These are phyloP conservation scores for Pandemis cinnamomeana DNA, from an alignment of 2,888 invertebrate species.

Conservation along the genomic window DNA sequence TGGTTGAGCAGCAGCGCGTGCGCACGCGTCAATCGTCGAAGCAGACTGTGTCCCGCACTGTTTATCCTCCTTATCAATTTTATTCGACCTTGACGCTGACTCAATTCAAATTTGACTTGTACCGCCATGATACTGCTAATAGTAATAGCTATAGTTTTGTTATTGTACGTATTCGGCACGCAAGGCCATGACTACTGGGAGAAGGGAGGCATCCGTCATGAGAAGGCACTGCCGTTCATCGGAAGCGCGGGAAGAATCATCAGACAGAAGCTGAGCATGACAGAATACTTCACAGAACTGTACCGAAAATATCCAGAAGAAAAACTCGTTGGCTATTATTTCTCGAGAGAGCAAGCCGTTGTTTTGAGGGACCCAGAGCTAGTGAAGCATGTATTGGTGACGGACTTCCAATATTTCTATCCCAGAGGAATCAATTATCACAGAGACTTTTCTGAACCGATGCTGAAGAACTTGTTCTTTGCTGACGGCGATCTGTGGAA, in stretches of 20 bases:
- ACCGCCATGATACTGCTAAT: slow-evolving; percentile 9
- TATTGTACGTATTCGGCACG: slow-evolving; percentile 23
- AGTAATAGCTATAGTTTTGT: slow-evolving; percentile 15
- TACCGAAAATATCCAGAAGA: slow-evolving; percentile 30
- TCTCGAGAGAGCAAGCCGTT: background rate
- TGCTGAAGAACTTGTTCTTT: slow-evolving; percentile 62
- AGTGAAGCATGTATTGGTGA: slow-evolving; percentile 20
- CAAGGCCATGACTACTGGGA: slow-evolving; percentile 31
- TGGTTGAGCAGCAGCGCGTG: background rate
- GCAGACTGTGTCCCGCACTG: background rate
- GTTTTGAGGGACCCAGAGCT: slow-evolving; percentile 30
- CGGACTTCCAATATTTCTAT: slow-evolving; percentile 32
- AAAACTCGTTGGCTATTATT: slow-evolving; percentile 19
- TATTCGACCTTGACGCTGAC: background rate
- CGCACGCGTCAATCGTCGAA: background rate
- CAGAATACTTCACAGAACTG: slow-evolving; percentile 14
- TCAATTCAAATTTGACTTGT: background rate
- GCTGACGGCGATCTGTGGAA: slow-evolving; percentile 71
- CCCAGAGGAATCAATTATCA: slow-evolving; percentile 22
- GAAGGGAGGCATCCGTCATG: slow-evolving; percentile 21
- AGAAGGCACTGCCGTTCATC: slow-evolving; percentile 25
- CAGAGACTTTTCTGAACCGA: slow-evolving; percentile 51
- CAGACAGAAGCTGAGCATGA: slow-evolving; percentile 26
- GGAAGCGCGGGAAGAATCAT: slow-evolving; percentile 23
- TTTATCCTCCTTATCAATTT: background rate